Conservation (phyloP, 2,797 vertebrate species). For the Semaprochilodus insignis region DNA sequence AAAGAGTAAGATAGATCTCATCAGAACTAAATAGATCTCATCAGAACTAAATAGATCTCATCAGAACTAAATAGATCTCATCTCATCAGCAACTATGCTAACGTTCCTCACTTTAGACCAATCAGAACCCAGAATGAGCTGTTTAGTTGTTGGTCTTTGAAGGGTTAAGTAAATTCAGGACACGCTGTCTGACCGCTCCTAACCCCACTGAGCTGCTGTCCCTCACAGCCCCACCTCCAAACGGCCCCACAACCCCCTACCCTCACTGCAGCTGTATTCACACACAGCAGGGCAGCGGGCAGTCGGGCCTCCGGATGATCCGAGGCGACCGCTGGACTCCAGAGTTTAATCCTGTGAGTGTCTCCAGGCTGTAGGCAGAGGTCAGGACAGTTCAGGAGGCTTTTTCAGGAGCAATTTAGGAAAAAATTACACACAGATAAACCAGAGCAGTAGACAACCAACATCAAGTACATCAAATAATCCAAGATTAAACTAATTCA, state of each 20-base stretch:
- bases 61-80: too few species aligned
- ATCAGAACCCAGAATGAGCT: too few species aligned
- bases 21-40: too few species aligned
- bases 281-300: conserved; percentile 50
- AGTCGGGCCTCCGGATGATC: conserved; percentile 48
- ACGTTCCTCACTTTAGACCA: too few species aligned
- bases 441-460: too few species aligned
- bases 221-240: background rate
- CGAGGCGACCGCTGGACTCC: background rate
- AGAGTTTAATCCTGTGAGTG: conserved; percentile 16
- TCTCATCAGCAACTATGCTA: too few species aligned
- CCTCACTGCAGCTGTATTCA: conserved; percentile 68
- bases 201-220: background rate
- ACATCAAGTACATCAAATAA: too few species aligned
- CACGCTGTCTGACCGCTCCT: background rate
- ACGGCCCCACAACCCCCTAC: background rate
- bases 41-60: too few species aligned
- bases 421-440: too few species aligned
- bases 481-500: too few species aligned
- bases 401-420: too few species aligned
- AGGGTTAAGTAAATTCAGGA: background rate
- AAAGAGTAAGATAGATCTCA: too few species aligned
- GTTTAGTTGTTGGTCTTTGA: background rate
- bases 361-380: conserved; percentile 3
- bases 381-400: background rate